Percentiles rank a stretch among this genome's conserved stretches.
Evolutionary conservation across 2,888 invertebrate genomes (phyloP).

Genomic region (Parapristionchus giblindavisi): DNA sequence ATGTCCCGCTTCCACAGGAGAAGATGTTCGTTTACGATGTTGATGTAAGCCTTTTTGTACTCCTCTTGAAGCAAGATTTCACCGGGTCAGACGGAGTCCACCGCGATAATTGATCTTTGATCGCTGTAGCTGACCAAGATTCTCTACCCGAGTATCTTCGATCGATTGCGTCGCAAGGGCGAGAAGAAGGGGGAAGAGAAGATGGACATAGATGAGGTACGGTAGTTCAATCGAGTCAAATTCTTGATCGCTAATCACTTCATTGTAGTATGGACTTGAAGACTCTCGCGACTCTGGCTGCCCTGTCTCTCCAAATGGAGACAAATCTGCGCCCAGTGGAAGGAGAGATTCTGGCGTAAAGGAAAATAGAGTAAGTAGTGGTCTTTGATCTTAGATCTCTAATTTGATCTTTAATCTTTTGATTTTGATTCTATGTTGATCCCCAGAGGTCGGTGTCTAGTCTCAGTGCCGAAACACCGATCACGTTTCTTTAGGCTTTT

Average conservation of each 20-base stretch:
- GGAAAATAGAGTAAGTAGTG: constrained; percentile 11
- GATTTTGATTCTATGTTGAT: too few species aligned
- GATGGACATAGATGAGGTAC: constrained; percentile 17
- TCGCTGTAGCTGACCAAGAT: neutral
- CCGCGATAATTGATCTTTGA: neutral
- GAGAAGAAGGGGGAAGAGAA: neutral
- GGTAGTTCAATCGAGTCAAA: neutral
- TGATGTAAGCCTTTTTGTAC: neutral
- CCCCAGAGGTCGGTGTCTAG: too few species aligned
- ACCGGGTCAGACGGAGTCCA: neutral
- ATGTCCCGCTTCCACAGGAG: constrained; percentile 16
- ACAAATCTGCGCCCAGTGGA: neutral
- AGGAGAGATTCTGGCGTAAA: constrained; percentile 13
- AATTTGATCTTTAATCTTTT: neutral
- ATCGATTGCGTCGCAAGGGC: neutral
- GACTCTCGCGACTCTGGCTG: constrained; percentile 33
- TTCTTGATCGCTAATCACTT: neutral
- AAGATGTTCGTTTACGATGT: constrained; percentile 31
- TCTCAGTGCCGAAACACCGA: too few species aligned
- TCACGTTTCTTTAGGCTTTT: too few species aligned
- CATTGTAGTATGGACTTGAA: neutral
- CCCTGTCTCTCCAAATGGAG: constrained; percentile 4
- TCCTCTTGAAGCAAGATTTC: neutral
- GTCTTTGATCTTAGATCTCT: neutral
- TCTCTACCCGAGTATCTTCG: neutral